Base-by-base conservation (phyloP, 2,113 vertebrate species). In the Leuciscus idus region DNA sequence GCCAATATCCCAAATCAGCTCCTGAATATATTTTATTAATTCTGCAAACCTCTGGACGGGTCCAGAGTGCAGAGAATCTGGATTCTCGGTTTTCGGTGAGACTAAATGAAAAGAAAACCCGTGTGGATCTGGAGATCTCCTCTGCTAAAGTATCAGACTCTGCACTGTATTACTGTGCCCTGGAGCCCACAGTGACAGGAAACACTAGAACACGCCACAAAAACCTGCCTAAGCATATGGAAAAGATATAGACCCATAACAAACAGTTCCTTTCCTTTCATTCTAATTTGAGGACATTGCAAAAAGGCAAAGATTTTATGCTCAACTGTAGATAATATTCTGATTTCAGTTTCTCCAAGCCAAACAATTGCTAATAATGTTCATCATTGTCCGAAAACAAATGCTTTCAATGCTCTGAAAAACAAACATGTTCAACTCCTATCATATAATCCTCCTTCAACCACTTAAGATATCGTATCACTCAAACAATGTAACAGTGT, bases 131-230 rank as follows among this genome's bases (percentile, higher is more conserved):
- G 46, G 23, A 2, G 6, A 66, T 85, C 61, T 85, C 74, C 21
- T 66, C 74, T 23, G 74, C 36, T 23, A 36, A 52, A 50, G 9
- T 68, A 13, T 50, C 80, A 73, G 84, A 89, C 57, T 64, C 70
- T 36, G 81, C 75, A 39, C 52, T 88, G 17, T 90, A 81, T 52
- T 87, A 80, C 83, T 88, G 86, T 80, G 86, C 84, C 0, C 30
- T 90, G 75, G 0, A 33, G 72, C 30, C 84, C 76, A 90, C 85
- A 87, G 82, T 84, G 61, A 84, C 79, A 84, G 59, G 76, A 78
- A 86, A 82, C 52, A 23, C 23, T 5, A 10, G 19, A 23, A 66
- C 55, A 39, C 78, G 62, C 15, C 59, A 87, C 86, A 85, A 79
- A 85, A 89, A 87, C 36, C 2, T 75, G 2, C 36, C 2, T 12